Conservation (phyloP, 2,113 vertebrate genomes). For the Herpetotheres cachinnans region DNA sequence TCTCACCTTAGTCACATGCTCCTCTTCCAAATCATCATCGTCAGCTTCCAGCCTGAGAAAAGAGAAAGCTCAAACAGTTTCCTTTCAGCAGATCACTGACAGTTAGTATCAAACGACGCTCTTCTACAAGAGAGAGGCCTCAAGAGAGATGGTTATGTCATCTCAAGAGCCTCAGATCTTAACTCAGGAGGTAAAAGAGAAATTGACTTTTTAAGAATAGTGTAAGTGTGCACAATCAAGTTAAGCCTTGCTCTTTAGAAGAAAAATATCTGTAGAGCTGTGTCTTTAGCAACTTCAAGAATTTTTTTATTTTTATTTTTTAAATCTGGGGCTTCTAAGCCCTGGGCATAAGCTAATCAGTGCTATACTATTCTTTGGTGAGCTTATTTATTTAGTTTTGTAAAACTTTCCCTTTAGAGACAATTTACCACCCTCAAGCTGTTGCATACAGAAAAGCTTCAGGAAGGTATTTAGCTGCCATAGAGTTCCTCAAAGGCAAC, state of each 20-base stretch:
- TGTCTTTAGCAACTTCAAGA: background rate
- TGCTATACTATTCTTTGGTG: background rate
- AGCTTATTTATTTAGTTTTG: constrained; percentile 1
- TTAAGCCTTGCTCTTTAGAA: background rate
- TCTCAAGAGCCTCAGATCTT: background rate
- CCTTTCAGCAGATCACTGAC: background rate
- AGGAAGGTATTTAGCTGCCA: background rate
- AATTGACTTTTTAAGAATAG: background rate
- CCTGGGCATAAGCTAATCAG: background rate
- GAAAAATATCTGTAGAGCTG: background rate
- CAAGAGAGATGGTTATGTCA: background rate
- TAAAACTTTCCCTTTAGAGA: background rate
- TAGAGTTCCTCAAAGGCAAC: background rate
- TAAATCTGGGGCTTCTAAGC: background rate
- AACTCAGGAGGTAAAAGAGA: background rate
- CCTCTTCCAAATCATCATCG: constrained; percentile 87
- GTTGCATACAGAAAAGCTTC: background rate
- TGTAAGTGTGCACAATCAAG: background rate
- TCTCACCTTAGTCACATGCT: constrained; percentile 90
- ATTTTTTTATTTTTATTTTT: background rate
- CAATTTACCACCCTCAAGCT: constrained; percentile 4
- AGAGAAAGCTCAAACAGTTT: background rate
- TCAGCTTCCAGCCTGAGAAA: constrained; percentile 73
- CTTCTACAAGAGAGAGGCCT: background rate
- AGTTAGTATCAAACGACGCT: background rate